Evolutionary conservation across 2,888 invertebrate species (phyloP).

Genomic region (Drosophila limbata): DNA sequence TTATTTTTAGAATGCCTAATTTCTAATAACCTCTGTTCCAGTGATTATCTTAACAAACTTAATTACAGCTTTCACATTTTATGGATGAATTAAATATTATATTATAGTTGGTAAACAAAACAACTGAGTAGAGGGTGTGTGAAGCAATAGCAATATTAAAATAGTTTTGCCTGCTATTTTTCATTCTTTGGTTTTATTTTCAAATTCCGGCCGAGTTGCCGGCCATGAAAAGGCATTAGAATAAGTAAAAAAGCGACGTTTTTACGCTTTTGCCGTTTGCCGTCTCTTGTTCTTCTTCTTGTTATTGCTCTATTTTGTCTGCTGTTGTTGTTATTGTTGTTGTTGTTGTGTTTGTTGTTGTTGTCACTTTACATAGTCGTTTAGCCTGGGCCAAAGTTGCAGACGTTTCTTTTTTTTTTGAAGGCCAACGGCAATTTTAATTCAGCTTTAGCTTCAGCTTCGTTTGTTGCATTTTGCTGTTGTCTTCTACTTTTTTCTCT

Average conservation of each 20-base stretch:
- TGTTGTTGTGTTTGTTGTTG: conserved; percentile 36
- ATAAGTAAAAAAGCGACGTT: conserved; percentile 68
- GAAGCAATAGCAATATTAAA: conserved; percentile 1
- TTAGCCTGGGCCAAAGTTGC: conserved; percentile 72
- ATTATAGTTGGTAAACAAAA: not conserved
- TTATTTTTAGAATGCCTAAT: not conserved
- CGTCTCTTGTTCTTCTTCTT: conserved; percentile 36
- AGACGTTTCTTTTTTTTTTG: conserved; percentile 58
- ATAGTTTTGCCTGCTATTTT: conserved; percentile 30
- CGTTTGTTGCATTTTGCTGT: conserved; percentile 56
- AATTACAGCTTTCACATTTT: conserved; percentile 1
- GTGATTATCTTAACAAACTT: not conserved
- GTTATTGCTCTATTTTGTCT: conserved; percentile 26
- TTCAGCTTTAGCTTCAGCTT: conserved; percentile 51
- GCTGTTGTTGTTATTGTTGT: not conserved
- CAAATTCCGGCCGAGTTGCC: conserved; percentile 40
- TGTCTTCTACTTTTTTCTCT: conserved; percentile 4
- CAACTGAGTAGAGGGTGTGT: conserved; percentile 6
- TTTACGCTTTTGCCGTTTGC: conserved; percentile 60
- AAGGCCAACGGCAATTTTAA: conserved; percentile 73
- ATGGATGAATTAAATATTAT: not conserved
- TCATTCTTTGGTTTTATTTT: conserved; percentile 14
- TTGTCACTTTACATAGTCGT: conserved; percentile 66
- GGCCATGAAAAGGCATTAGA: conserved; percentile 76
- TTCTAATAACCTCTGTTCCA: not conserved